phyloP scores from a whole-genome alignment of 2,888 invertebrate genomes.

The Girardia tigrina region DNA sequence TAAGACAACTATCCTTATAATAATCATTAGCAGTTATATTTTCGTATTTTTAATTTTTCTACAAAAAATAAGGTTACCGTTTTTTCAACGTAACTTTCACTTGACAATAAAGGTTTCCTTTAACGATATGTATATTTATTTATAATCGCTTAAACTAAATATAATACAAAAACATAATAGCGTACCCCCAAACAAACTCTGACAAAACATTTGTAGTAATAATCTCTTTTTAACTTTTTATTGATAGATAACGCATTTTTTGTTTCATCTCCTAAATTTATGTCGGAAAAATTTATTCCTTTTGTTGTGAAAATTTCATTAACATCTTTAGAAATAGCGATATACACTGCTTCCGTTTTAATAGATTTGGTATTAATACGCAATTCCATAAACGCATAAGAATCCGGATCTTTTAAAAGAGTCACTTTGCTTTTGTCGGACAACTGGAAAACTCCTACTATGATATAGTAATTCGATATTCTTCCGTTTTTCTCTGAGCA shows the following conservation, averaged over 20 bases:
- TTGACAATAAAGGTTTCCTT: too few species aligned
- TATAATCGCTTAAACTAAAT: too few species aligned
- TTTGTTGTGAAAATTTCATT: neutral
- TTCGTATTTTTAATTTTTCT: too few species aligned
- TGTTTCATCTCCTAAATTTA: neutral
- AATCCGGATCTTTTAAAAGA: neutral
- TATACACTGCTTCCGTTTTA: neutral
- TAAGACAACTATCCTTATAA: too few species aligned
- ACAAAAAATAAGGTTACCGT: too few species aligned
- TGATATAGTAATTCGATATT: neutral
- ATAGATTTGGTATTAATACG: neutral
- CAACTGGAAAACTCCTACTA: neutral
- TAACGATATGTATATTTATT: too few species aligned
- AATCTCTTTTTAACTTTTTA: neutral
- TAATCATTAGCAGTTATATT: too few species aligned
- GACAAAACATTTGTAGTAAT: neutral
- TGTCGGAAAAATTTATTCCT: neutral
- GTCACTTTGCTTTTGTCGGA: neutral
- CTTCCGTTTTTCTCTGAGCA: neutral
- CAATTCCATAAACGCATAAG: constrained; percentile 12
- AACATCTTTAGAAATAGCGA: neutral
- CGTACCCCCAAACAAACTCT: neutral
- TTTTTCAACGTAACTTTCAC: too few species aligned
- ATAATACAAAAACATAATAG: too few species aligned
- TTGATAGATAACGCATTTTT: neutral